Evolutionary conservation across 2,888 invertebrate genomes (phyloP), one percentile per base, ranked within the genome.

Genomic region (Muscina levida): DNA sequence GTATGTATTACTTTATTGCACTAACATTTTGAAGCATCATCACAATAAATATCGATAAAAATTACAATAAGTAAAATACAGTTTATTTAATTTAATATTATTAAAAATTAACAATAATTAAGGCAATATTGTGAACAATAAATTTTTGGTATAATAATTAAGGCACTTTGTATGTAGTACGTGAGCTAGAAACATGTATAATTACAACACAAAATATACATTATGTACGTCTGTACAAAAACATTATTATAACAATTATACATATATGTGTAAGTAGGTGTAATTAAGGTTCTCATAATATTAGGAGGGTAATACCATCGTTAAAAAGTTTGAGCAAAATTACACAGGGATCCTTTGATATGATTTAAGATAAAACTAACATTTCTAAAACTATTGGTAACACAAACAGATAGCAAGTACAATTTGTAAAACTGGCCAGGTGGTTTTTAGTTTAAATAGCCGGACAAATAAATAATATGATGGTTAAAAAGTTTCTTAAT

Each of bases 81-180:
- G n/a, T n/a, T n/a, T n/a, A n/a, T n/a, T n/a, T n/a, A n/a, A n/a
- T n/a, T n/a, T n/a, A n/a, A n/a, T n/a, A n/a, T n/a, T n/a, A n/a
- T n/a, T n/a, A n/a, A n/a, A n/a, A n/a, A n/a, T 31, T 31, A 31
- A 31, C 31, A 31, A 53, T 39, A 68, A 53, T 56, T 51, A 66
- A 62, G 56, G 53, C 67, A 79, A 75, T 68, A 67, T 75, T 75
- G 44, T 65, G 67, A 44, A 15, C 31, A 5, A n/a, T 8, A 13
- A 66, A 37, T 79, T 76, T 76, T 79, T 79, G 75, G 75, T 79
- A 48, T 70, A 72, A 46, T 11, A 37, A 57, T 65, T 73, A 76
- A 76, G 79, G 76, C 79, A 80, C 79, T 76, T 72, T 37, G 31
- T 31, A 8, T 31, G 31, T 31, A n/a, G 67, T 65, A 42, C 37